Conservation (phyloP, 2,888 invertebrate species). For the Orthosia incerta region DNA sequence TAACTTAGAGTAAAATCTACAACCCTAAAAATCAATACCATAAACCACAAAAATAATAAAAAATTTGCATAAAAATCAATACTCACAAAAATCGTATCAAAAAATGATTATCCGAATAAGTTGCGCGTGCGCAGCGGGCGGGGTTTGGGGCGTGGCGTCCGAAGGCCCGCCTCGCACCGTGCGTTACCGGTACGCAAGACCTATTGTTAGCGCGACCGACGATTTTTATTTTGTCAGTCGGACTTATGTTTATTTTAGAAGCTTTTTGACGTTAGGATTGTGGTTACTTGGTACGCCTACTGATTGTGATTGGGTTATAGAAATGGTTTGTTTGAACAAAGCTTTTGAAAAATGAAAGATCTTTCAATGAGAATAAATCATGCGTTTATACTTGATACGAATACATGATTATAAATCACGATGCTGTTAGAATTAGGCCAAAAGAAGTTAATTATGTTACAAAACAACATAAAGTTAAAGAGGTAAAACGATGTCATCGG, state of each 20-base stretch:
- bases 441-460: too few relatives aligned
- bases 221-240: constrained; percentile 66
- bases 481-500: too few relatives aligned
- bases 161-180: constrained; percentile 81
- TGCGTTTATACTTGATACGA: not conserved
- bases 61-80: constrained; percentile 48
- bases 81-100: constrained; percentile 45
- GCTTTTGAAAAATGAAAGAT: not conserved
- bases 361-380: not conserved
- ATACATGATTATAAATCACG: not conserved
- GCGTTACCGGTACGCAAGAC: constrained; percentile 81
- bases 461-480: too few relatives aligned
- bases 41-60: constrained; percentile 14
- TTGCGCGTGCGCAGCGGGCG: constrained; percentile 68
- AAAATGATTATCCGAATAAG: constrained; percentile 58
- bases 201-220: constrained; percentile 78
- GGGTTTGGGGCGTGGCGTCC: constrained; percentile 84
- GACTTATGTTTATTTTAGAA: constrained; percentile 54
- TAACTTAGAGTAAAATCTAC: not conserved
- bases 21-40: not conserved
- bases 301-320: constrained; percentile 13
- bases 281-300: constrained; percentile 44
- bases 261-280: constrained; percentile 36
- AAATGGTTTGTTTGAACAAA: not conserved
- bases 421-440: not conserved